Evolutionary conservation across 2,888 invertebrate species (phyloP), one percentile per base, ranked within the genome.

Genomic region (Andrena fulva): DNA sequence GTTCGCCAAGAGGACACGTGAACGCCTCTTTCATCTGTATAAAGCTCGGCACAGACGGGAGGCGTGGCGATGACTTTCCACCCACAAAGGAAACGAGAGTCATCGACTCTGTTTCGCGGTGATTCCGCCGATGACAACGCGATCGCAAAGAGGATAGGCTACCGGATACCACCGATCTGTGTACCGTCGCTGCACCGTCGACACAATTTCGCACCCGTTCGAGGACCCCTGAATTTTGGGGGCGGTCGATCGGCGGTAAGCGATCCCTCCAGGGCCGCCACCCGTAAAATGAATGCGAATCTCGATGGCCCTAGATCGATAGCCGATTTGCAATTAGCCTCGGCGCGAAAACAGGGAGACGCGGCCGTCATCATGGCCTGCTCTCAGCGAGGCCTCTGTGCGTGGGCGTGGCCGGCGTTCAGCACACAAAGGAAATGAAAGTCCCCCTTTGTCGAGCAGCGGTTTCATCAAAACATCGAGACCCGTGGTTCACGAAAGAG

Each of bases 341-440:
- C 42, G 5, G 24, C 31, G 42, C 48, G 71, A 35, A 66, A 68
- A 67, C 33, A 73, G 68, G 29, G 33, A 42, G 72, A 56, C 33
- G 52, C 60, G 67, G 64, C 42, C 60, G 56, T 71, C 62, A 60
- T 66, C 64, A 50, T 29, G 48, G 60, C 59, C 42, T 16, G 42
- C 42, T 16, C 42, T 3, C 48, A 10, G 5, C 48, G 7, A 8
- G 24, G 31, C 42, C 27, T 16, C 67, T 52, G 67, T 68, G 67
- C 74, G 62, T 59, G 52, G 84, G 78, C 85, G 78, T 84, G 81
- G 84, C 71, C 64, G 54, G 16, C 56, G 59, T 73, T 81, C 48
- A 60, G 29, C 74, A 62, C 67, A 84, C 84, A 84, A 85, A 85
- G 85, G 81, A 85, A 85, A 85, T 81, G 85, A 85, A 80, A 76